A percentile compares a stretch with the other conserved stretches of the same genome.
Conservation (phyloP, 2,888 invertebrate genomes). For the Epinotia nisella region DNA sequence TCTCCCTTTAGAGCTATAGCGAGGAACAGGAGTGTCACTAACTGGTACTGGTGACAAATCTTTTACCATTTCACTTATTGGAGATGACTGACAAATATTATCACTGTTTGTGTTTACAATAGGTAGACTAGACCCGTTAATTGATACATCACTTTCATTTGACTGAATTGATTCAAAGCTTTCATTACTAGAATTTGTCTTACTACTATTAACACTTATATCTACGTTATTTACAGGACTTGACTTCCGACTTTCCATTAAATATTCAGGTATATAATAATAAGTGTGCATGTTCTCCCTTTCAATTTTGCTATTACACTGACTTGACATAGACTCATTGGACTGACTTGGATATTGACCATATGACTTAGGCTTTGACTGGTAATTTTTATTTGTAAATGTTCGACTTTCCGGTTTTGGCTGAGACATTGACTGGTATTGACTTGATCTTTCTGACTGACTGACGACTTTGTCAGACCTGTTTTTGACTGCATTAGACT, state of each 20-base stretch:
- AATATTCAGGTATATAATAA: background rate
- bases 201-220: background rate
- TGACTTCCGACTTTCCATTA: background rate
- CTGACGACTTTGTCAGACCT: no score
- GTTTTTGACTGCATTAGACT: background rate
- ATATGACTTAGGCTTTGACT: background rate
- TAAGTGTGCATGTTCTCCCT: background rate
- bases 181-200: background rate
- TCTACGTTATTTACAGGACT: background rate
- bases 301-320: background rate
- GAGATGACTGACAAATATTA: no score
- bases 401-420: background rate
- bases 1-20: no score
- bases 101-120: no score
- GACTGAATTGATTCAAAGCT: background rate
- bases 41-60: no score
- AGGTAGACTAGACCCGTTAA: no score
- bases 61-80: background rate
- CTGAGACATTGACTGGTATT: background rate
- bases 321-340: background rate
- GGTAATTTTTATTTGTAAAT: background rate
- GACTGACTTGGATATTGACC: background rate
- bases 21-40: no score
- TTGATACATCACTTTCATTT: background rate
- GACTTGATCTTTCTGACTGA: background rate